These are phyloP conservation scores for Synanthedon vespiformis DNA, from an alignment of 2,888 invertebrate species.

Conservation along the genomic window DNA sequence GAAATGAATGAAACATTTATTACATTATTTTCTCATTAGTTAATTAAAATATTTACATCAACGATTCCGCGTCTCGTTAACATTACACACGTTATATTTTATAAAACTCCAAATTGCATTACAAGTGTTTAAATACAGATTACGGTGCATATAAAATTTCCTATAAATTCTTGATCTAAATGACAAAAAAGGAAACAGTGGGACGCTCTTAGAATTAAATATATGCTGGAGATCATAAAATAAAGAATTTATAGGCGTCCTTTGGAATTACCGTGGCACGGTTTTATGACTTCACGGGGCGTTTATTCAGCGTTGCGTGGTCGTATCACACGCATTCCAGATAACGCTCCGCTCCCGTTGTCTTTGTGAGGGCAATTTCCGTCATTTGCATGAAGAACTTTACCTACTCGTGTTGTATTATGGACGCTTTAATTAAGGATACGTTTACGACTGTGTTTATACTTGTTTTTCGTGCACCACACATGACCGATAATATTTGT, in stretches of 20 bases:
- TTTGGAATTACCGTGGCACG: slow-evolving; percentile 63
- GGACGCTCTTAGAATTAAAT: slow-evolving; percentile 62
- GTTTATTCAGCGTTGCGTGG: slow-evolving; percentile 58
- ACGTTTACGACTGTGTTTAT: slow-evolving; percentile 8
- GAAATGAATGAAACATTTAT: slow-evolving; percentile 19
- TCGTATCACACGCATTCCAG: slow-evolving; percentile 48
- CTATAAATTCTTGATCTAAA: slow-evolving; percentile 58
- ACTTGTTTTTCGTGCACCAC: slow-evolving; percentile 13
- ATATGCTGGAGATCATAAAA: slow-evolving; percentile 64
- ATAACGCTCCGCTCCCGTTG: slow-evolving; percentile 36
- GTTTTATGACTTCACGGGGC: slow-evolving; percentile 65
- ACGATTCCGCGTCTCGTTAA: slow-evolving; percentile 34
- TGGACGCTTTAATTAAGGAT: slow-evolving; percentile 12
- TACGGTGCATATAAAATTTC: slow-evolving; percentile 43
- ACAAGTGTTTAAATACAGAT: slow-evolving; percentile 42
- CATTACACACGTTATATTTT: slow-evolving; percentile 22
- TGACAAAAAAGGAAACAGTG: slow-evolving; percentile 59
- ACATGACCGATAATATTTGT: slow-evolving; percentile 18
- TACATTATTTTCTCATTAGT: slow-evolving; percentile 19
- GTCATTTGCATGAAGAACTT: slow-evolving; percentile 22
- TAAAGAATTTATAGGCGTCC: slow-evolving; percentile 68
- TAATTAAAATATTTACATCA: slow-evolving; percentile 29
- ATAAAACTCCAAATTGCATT: background rate
- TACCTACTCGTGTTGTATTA: slow-evolving; percentile 4
- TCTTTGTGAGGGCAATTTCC: slow-evolving; percentile 36